These are phyloP conservation scores for Drosophila carrolli DNA, from an alignment of 1,140 invertebrate genomes.

Conservation along the genomic window DNA sequence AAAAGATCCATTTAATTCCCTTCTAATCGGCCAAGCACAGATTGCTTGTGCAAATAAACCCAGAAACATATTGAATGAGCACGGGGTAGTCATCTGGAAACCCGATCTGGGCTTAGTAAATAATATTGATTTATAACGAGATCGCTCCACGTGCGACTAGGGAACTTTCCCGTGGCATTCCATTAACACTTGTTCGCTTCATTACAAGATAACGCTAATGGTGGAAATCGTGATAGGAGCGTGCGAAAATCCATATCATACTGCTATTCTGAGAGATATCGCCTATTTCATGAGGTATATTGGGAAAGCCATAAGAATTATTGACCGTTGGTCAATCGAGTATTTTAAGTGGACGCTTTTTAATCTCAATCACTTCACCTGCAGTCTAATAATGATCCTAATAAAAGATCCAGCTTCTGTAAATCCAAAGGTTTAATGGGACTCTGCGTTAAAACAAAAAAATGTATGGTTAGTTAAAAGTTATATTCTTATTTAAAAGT, in stretches of 20 bases:
- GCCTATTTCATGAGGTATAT: slow-evolving; percentile 19
- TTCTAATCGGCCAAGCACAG: slow-evolving; percentile 5
- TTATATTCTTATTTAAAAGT: too few relatives aligned
- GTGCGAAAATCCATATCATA: slow-evolving; percentile 26
- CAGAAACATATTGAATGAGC: neutral
- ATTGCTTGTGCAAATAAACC: neutral
- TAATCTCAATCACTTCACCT: slow-evolving; percentile 3
- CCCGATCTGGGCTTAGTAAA: neutral
- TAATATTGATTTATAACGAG: neutral
- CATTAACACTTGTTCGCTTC: slow-evolving; percentile 23
- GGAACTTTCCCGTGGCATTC: slow-evolving; percentile 14
- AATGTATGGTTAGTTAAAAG: too few relatives aligned
- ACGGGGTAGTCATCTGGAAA: slow-evolving; percentile 9
- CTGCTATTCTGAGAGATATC: slow-evolving; percentile 12
- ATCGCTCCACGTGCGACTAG: slow-evolving; percentile 15
- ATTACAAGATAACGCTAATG: slow-evolving; percentile 29
- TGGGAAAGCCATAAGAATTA: slow-evolving; percentile 1
- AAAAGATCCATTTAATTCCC: slow-evolving; percentile 5
- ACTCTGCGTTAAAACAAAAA: too few relatives aligned
- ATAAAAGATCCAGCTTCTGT: neutral
- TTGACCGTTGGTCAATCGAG: slow-evolving; percentile 3
- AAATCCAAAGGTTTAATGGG: neutral
- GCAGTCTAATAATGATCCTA: neutral
- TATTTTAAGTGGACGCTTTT: neutral
- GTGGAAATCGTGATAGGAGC: slow-evolving; percentile 14